Percentiles rank a stretch among this genome's conserved stretches.
Evolutionary conservation across 1,140 invertebrate species (phyloP).

Genomic region (Magallana angulata): DNA sequence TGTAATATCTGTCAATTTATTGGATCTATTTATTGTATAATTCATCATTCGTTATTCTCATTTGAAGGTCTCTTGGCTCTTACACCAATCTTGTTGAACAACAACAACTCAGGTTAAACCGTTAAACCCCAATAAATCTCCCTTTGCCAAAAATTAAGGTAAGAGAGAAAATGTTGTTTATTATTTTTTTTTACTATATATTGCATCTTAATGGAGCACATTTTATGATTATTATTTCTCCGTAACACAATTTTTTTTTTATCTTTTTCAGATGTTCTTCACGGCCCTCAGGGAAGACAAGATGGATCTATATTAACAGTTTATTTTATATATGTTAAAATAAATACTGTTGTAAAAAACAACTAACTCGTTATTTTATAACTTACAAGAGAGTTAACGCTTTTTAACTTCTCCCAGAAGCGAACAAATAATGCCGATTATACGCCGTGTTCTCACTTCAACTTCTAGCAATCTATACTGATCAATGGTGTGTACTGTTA

Average conservation of each 20-base stretch:
- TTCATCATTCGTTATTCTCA: no score
- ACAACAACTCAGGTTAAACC: not conserved
- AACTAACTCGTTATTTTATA: not conserved
- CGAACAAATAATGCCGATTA: not conserved
- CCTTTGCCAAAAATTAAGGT: not conserved
- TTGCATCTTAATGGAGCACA: no score
- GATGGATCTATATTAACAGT: not conserved
- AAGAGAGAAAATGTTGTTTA: not conserved
- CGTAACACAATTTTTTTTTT: not conserved
- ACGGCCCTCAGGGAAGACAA: not conserved
- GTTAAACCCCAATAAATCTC: not conserved
- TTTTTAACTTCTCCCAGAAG: not conserved
- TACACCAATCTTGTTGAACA: not conserved
- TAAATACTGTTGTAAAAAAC: not conserved
- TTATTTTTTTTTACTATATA: no score
- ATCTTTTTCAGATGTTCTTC: not conserved
- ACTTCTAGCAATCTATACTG: no score
- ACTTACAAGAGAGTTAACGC: no score
- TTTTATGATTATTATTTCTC: not conserved
- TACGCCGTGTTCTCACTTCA: not conserved
- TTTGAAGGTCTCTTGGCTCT: not conserved
- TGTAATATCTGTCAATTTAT: no score
- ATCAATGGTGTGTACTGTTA: no score
- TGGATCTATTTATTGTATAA: no score
- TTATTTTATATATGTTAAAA: conserved; percentile 6